Base-by-base conservation (phyloP, 2,797 vertebrate genomes). In the Nannoperca australis region DNA sequence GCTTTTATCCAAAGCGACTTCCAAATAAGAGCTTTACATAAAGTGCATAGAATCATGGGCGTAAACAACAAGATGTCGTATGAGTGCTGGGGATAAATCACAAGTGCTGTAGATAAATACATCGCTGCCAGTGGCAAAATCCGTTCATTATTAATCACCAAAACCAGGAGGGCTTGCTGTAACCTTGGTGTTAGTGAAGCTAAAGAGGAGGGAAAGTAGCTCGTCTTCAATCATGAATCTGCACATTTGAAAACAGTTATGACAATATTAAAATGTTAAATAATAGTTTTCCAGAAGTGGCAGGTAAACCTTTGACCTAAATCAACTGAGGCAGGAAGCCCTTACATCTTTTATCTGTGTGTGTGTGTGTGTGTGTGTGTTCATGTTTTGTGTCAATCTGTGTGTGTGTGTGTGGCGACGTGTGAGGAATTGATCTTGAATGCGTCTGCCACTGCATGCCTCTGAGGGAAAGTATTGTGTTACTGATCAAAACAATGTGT, bases 251-350 rank as follows among this genome's bases (percentile, higher is more conserved):
- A 83, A 85, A 61, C 55, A 30, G 11, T 65, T 70, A 51, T 62
- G 54, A 71, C 59, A 73, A 65, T 47, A 87, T 85, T 68, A 82
- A 60, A 72, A 77, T 83, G 76, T 81, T 81, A 87, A 91, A 80
- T 54, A 76, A 91, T 81, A 69, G 62, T 81, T 86, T 77, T 63
- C 17, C 62, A 36, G 38, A 69, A 68, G 71, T 70, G 75, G 50
- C 66, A 12, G 30, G 9, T 77, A 38, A 87, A 84, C 81, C 47
- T 79, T 53, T 77, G 65, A 83, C 84, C 78, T 40, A 20, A 70
- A 64, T 74, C 78, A 63, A 84, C 58, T 22, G 73, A 81, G 13
- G 51, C 83, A 78, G 67, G 84, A 85, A 82, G 30, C 54, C 59
- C 54, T 36, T 50, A 69, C 74, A 70, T 68, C 15, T 70, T 74